These are phyloP conservation scores for Oplegnathus fasciatus DNA, from an alignment of 2,113 vertebrate genomes.

Conservation along the genomic window DNA sequence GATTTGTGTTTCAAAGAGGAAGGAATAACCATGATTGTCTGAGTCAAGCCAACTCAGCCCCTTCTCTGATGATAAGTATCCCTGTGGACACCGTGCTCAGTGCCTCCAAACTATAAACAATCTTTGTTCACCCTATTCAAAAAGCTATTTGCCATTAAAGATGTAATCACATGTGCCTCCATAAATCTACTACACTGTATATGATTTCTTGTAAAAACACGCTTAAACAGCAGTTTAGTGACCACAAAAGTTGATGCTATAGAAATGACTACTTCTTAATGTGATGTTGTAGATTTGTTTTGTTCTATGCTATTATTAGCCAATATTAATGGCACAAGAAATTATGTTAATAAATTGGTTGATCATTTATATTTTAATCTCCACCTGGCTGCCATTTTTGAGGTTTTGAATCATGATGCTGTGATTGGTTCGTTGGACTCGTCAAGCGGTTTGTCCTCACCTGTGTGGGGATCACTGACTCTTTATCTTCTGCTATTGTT, in stretches of 20 bases:
- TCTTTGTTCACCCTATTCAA: constrained; percentile 16
- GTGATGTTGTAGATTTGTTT: constrained; percentile 16
- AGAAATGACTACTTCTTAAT: constrained; percentile 13
- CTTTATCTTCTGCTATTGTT: neutral
- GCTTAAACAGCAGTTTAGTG: constrained; percentile 6
- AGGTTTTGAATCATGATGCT: constrained; percentile 1
- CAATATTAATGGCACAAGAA: neutral
- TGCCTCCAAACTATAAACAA: constrained; percentile 28
- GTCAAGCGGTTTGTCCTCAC: neutral
- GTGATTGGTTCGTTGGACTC: neutral
- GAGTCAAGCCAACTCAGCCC: neutral
- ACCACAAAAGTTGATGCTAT: neutral
- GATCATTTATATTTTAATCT: constrained; percentile 7
- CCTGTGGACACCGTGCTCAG: neutral
- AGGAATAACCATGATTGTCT: neutral
- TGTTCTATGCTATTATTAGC: neutral
- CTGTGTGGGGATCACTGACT: neutral
- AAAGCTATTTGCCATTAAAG: constrained; percentile 20
- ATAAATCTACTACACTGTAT: constrained; percentile 22
- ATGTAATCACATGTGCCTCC: constrained; percentile 38
- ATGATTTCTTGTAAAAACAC: constrained; percentile 24
- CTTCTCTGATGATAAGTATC: constrained; percentile 15
- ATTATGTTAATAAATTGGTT: constrained; percentile 7
- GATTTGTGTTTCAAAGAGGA: neutral
- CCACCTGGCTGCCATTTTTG: constrained; percentile 1